Evolutionary conservation across 2,888 invertebrate genomes (phyloP), one percentile per base, ranked within the genome.

Genomic region (Platycheirus albimanus): DNA sequence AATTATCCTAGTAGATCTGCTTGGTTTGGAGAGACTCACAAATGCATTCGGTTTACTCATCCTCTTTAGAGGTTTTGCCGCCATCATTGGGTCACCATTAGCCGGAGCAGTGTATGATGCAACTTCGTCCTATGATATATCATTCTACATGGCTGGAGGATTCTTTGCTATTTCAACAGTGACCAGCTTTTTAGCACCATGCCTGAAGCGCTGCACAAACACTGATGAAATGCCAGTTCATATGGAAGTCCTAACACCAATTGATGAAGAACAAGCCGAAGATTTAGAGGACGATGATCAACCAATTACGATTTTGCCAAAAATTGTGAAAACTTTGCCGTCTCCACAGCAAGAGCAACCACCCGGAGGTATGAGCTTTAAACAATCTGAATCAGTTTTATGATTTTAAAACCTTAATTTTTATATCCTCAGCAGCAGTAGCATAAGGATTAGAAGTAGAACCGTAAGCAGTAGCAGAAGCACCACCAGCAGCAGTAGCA

Each of bases 41-140:
- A 99, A 98, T 90, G 98, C 99, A 52, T 99, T 99, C 91, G 99
- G 99, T 10, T 93, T 99, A 84, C 93, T 99, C 70, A 98, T 99
- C 87, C 92, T 99, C 86, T 98, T 98, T 93, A 95, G 99, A 89
- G 99, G 99, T 56, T 95, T 96, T 41, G 98, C 99, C 4, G 96
- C 98, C 15, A 96, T 98, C 63, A 92, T 98, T 87, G 96, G 96
- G 17, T 95, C 96, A 1, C 96, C 96, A 0, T 90, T 96, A 86
- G 94, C 96, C 86, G 99, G 99, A 85, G 95, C 95, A 20, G 95
- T 99, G 20, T 98, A 96, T 89, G 98, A 99, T 90, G 93, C 95
- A 1, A 98, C 98, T 0, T 90, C 94, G 84, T 94, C 94, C 84
- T 99, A 98, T 90, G 94, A 95, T 88, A 93, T 96, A 38, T 96